These are phyloP conservation scores for Brachionus calyciflorus DNA, from an alignment of 1,140 invertebrate species.

Conservation along the genomic window DNA sequence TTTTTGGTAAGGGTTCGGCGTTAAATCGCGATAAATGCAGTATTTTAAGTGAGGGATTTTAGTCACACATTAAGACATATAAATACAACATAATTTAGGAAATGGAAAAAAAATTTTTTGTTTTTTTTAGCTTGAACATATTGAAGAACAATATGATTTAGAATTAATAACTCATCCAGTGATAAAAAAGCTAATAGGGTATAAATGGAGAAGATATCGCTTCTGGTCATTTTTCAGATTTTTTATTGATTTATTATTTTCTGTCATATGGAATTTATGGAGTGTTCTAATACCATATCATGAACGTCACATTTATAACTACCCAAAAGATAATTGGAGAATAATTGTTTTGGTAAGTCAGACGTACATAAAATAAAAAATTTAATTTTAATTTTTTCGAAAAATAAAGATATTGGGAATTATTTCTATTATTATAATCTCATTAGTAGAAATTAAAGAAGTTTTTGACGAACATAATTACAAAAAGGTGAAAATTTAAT, in stretches of 20 bases:
- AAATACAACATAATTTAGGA: too few species aligned
- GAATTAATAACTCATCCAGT: slow-evolving; percentile 37
- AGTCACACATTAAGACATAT: too few species aligned
- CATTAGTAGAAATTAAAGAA: not conserved
- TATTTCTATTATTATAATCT: not conserved
- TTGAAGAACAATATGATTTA: not conserved
- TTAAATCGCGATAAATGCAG: too few species aligned
- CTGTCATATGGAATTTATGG: slow-evolving; percentile 18
- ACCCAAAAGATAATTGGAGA: not conserved
- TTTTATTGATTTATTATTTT: not conserved
- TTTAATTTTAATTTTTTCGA: not conserved
- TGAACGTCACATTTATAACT: not conserved
- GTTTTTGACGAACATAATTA: not conserved
- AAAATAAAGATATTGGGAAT: not conserved
- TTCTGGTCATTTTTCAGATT: not conserved
- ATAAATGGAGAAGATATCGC: not conserved
- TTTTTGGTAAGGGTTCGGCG: too few species aligned
- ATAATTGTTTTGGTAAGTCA: slow-evolving; percentile 19
- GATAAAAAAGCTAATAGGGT: not conserved
- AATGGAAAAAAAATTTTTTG: too few species aligned
- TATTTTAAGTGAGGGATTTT: too few species aligned
- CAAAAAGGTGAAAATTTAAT: not conserved
- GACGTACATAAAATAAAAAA: not conserved
- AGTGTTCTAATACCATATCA: slow-evolving; percentile 8
- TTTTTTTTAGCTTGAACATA: not conserved